These are phyloP conservation scores for Edolisoma coerulescens DNA, from an alignment of 2,113 vertebrate genomes.

Conservation along the genomic window DNA sequence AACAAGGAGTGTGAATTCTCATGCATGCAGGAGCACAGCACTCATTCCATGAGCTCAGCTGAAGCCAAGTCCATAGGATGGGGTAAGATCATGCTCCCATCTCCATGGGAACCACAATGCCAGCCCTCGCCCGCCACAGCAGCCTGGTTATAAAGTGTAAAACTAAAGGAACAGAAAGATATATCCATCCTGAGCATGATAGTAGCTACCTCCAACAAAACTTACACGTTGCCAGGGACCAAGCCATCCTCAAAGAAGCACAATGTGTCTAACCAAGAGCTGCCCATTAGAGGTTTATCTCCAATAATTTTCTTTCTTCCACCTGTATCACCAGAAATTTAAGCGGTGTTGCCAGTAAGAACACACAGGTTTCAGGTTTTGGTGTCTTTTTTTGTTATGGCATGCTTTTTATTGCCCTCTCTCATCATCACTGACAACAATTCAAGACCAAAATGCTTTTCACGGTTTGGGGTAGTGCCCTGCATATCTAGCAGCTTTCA, in stretches of 20 bases:
- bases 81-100: background rate
- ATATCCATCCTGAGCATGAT: rapidly evolving
- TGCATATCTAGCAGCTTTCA: background rate
- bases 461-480: background rate
- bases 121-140: background rate
- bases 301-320: background rate
- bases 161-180: background rate
- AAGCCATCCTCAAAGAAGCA: background rate
- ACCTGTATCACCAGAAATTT: background rate
- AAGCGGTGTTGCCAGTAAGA: background rate
- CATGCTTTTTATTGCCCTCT: background rate
- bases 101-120: background rate
- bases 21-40: background rate
- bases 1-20: background rate
- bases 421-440: background rate
- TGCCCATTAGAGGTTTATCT: background rate
- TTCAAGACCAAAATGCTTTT: background rate
- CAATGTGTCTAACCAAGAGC: background rate
- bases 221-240: rapidly evolving
- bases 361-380: background rate
- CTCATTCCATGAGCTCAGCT: background rate
- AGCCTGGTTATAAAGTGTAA: background rate
- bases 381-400: background rate
- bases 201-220: background rate
- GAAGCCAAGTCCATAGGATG: background rate